Evolutionary conservation across 1,140 invertebrate genomes (phyloP).

Genomic region (Hycleus phaleratus): DNA sequence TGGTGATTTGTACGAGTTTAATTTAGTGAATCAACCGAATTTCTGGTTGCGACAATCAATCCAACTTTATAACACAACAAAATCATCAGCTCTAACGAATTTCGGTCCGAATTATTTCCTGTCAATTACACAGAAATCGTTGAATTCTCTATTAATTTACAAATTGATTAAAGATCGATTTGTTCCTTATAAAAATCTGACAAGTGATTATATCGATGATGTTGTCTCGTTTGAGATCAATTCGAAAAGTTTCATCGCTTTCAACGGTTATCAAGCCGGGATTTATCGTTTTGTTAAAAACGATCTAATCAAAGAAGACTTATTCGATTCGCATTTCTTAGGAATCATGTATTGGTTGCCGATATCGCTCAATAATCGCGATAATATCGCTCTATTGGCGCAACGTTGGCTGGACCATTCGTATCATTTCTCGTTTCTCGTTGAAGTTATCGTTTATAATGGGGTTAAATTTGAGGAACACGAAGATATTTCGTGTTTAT

Average conservation of each 20-base stretch:
- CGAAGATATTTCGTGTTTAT: constrained; percentile 40
- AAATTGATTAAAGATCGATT: constrained; percentile 24
- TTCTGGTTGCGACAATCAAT: constrained; percentile 19
- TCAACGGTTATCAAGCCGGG: constrained; percentile 39
- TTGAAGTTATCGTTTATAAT: constrained; percentile 46
- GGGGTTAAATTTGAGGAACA: constrained; percentile 43
- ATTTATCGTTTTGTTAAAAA: constrained; percentile 41
- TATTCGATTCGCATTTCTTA: constrained; percentile 26
- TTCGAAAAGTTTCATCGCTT: constrained; percentile 41
- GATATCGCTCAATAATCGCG: constrained; percentile 42
- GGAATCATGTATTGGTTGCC: constrained; percentile 37
- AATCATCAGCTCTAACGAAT: constrained; percentile 7
- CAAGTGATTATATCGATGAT: constrained; percentile 10
- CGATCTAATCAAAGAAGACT: constrained; percentile 32
- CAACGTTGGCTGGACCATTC: constrained; percentile 42
- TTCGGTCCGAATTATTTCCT: constrained; percentile 17
- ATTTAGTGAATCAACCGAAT: constrained; percentile 2
- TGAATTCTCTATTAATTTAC: constrained; percentile 21
- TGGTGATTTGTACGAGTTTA: constrained; percentile 20
- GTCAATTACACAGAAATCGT: constrained; percentile 24
- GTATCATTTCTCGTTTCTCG: constrained; percentile 37
- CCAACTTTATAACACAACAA: neutral
- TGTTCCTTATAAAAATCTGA: constrained; percentile 15
- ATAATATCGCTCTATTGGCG: constrained; percentile 45
- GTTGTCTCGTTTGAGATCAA: constrained; percentile 39